These are phyloP conservation scores for Philaethria dido DNA, from an alignment of 2,888 invertebrate species.

Conservation along the genomic window DNA sequence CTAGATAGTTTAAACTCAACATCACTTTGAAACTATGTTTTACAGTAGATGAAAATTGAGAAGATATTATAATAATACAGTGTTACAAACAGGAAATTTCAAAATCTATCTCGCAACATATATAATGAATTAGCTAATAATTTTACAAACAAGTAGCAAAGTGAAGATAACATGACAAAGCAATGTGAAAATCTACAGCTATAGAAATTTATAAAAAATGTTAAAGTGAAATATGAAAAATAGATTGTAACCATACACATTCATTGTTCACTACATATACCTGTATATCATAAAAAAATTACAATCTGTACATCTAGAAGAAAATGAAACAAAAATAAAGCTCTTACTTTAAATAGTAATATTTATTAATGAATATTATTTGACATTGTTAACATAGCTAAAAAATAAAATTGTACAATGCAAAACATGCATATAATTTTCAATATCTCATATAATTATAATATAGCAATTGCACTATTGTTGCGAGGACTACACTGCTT, in stretches of 20 bases:
- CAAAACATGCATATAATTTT: constrained; percentile 80
- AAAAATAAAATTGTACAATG: constrained; percentile 83
- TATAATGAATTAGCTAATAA: constrained; percentile 58
- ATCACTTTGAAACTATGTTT: constrained; percentile 62
- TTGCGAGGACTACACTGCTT: constrained; percentile 81
- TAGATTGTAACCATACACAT: constrained; percentile 28
- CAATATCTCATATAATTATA: constrained; percentile 62
- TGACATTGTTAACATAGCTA: constrained; percentile 78
- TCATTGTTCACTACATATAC: constrained; percentile 25
- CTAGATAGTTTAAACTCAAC: constrained; percentile 66
- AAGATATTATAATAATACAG: constrained; percentile 63
- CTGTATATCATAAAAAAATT: constrained; percentile 42
- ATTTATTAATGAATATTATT: constrained; percentile 79
- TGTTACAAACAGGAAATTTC: constrained; percentile 58
- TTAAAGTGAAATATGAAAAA: constrained; percentile 32
- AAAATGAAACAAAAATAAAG: constrained; percentile 71
- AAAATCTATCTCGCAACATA: constrained; percentile 59
- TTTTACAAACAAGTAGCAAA: constrained; percentile 51
- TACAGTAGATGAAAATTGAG: constrained; percentile 73
- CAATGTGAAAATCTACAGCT: constrained; percentile 36
- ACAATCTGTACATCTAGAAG: constrained; percentile 52
- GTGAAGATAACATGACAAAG: constrained; percentile 41
- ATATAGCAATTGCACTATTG: constrained; percentile 81
- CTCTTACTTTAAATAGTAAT: constrained; percentile 76
- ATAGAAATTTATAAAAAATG: constrained; percentile 31